A percentile compares a stretch with the other conserved stretches of the same genome.
These are phyloP conservation scores for Drosophila nebulosa DNA, from an alignment of 1,140 invertebrate genomes.

Conservation along the genomic window DNA sequence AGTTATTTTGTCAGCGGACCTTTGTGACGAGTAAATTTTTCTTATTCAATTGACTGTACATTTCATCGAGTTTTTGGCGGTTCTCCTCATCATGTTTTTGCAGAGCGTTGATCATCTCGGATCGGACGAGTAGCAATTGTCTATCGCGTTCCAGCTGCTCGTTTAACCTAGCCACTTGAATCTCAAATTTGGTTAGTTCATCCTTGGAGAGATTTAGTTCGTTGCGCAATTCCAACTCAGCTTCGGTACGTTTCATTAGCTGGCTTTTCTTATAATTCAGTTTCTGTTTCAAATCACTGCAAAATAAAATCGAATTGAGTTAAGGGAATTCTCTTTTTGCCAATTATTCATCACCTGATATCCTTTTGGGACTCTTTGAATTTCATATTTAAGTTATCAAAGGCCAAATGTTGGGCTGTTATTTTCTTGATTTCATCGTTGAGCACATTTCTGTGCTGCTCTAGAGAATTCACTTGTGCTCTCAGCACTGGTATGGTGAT, in stretches of 20 bases:
- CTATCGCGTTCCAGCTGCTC: slow-evolving; percentile 32
- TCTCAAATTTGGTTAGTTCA: not conserved
- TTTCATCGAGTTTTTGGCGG: slow-evolving; percentile 28
- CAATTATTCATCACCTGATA: slow-evolving; percentile 9
- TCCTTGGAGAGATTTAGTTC: slow-evolving; percentile 24
- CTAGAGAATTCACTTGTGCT: not conserved
- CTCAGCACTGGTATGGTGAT: slow-evolving; percentile 8
- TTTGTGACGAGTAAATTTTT: slow-evolving; percentile 42
- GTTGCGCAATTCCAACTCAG: not conserved
- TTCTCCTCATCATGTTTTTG: slow-evolving; percentile 43
- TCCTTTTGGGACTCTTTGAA: not conserved
- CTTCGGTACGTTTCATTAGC: not conserved
- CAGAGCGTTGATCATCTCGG: slow-evolving; percentile 42
- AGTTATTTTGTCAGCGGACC: slow-evolving; percentile 20
- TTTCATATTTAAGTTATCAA: not conserved
- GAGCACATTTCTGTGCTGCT: not conserved
- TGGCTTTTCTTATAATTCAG: not conserved
- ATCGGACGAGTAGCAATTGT: slow-evolving; percentile 43
- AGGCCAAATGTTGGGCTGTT: not conserved
- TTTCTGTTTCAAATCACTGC: slow-evolving; percentile 19
- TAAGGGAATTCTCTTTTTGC: not conserved
- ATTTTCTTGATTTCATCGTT: not conserved
- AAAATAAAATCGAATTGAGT: too few relatives aligned
- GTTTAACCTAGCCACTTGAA: slow-evolving; percentile 11
- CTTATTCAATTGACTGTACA: slow-evolving; percentile 29